phyloP scores from a whole-genome alignment of 1,140 invertebrate genomes.

The Wiebesia pumilae region DNA sequence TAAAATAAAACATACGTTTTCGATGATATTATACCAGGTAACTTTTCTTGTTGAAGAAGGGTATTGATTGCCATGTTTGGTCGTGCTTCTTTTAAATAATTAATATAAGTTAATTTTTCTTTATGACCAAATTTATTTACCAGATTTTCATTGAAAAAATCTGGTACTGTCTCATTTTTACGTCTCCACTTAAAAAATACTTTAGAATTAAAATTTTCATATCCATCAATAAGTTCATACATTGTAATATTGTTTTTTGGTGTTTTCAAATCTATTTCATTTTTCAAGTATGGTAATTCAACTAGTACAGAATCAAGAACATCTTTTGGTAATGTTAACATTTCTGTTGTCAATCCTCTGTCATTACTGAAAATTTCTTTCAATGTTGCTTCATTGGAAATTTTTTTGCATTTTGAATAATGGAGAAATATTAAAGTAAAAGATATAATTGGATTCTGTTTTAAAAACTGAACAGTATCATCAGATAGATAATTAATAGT shows the following conservation, averaged over 20 bases:
- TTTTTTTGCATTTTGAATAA: conserved; percentile 53
- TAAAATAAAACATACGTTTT: conserved; percentile 61
- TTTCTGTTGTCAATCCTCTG: conserved; percentile 53
- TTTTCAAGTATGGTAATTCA: conserved; percentile 60
- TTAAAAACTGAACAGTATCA: conserved; percentile 67
- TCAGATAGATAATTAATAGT: conserved; percentile 61
- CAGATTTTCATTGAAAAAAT: conserved; percentile 77
- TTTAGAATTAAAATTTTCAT: conserved; percentile 76
- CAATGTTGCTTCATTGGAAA: conserved; percentile 47
- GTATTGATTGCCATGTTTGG: conserved; percentile 77
- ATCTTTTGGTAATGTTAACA: conserved; percentile 57
- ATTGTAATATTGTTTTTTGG: conserved; percentile 75
- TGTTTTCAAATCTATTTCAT: conserved; percentile 67
- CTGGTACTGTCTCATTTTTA: conserved; percentile 74
- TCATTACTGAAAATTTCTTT: conserved; percentile 60
- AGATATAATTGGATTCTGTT: conserved; percentile 68
- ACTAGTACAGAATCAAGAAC: conserved; percentile 59
- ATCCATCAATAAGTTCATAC: conserved; percentile 77
- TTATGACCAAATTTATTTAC: conserved; percentile 78
- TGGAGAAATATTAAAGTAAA: conserved; percentile 68
- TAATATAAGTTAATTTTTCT: conserved; percentile 78
- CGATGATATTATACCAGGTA: conserved; percentile 58
- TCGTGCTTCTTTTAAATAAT: conserved; percentile 80
- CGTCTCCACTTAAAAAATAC: conserved; percentile 77
- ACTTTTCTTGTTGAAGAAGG: conserved; percentile 60